Conservation (phyloP, 2,888 invertebrate species). For the Tipula vernalis region DNA sequence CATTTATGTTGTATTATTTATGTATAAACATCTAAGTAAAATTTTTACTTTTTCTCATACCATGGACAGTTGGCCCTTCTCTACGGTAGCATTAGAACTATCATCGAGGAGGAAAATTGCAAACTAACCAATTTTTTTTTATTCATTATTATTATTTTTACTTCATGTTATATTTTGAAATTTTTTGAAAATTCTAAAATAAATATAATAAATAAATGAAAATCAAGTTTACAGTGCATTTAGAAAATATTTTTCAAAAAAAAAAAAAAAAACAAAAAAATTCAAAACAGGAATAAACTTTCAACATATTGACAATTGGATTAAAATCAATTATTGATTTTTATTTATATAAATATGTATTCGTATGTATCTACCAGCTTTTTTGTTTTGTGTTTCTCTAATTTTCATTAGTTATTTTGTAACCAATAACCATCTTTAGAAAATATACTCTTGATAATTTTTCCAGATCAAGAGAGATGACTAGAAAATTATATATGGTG, state of each 20-base stretch:
- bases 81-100: background rate
- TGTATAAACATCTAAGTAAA: background rate
- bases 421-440: background rate
- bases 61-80: background rate
- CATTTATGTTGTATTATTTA: background rate
- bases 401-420: background rate
- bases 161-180: background rate
- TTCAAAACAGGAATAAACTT: background rate
- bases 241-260: background rate
- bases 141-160: background rate
- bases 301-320: background rate
- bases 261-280: background rate
- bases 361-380: background rate
- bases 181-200: background rate
- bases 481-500: background rate
- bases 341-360: background rate
- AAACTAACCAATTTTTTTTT: background rate
- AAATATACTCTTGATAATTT: background rate
- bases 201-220: background rate
- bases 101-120: background rate
- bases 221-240: background rate
- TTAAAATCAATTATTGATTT: constrained; percentile 4
- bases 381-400: background rate
- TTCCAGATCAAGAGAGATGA: background rate
- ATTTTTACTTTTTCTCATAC: background rate